phyloP scores from a whole-genome alignment of 2,888 invertebrate genomes.

The Eristalis intricaria region DNA sequence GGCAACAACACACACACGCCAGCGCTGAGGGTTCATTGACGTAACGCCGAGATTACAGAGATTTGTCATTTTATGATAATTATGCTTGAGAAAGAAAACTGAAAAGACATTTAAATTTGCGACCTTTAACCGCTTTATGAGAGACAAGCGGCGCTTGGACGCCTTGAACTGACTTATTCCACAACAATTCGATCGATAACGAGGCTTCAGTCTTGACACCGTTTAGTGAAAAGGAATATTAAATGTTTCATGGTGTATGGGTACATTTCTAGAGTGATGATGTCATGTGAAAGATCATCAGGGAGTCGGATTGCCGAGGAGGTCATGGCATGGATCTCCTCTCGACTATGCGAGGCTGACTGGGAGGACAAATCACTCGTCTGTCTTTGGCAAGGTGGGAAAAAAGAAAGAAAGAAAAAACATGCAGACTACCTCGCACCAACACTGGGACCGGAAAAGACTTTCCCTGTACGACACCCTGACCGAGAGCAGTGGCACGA shows the following conservation, averaged over 20 bases:
- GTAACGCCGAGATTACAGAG: background rate
- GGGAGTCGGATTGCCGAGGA: no score
- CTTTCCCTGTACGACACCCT: no score
- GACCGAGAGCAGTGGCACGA: no score
- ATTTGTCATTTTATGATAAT: background rate
- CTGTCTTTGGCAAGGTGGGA: no score
- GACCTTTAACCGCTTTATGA: background rate
- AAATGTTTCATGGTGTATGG: background rate
- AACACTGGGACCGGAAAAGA: no score
- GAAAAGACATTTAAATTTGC: background rate
- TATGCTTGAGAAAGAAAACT: background rate
- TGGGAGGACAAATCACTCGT: no score
- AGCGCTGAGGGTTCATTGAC: background rate
- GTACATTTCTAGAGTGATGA: background rate
- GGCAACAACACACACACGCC: background rate
- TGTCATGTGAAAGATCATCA: no score
- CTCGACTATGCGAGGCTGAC: no score
- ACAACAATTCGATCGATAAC: background rate
- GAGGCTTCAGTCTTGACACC: background rate
- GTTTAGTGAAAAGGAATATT: background rate
- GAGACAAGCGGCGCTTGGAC: background rate
- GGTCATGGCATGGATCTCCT: no score
- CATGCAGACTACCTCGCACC: no score
- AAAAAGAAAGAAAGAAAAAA: no score
- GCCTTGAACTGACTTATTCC: background rate